Percentiles rank a stretch among this genome's conserved stretches.
Evolutionary conservation across 2,888 invertebrate species (phyloP).

Genomic region (Pachycephus smyrnensis): DNA sequence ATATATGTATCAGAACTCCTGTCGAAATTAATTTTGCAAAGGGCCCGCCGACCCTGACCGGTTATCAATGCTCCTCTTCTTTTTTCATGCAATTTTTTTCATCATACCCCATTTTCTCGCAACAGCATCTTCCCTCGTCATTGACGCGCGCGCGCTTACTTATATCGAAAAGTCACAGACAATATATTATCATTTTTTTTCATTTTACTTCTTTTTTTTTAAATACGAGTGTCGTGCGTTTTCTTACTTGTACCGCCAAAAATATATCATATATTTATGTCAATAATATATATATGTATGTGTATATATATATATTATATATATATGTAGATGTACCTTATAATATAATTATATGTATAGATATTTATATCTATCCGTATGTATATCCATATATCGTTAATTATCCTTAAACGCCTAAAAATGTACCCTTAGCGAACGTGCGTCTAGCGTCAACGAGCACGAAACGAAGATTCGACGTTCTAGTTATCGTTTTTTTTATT

Average conservation of each 20-base stretch:
- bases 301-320: constrained; percentile 27
- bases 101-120: neutral
- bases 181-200: constrained; percentile 42
- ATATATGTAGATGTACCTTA: constrained; percentile 26
- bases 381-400: constrained; percentile 8
- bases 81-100: too few species aligned
- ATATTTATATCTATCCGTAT: constrained; percentile 17
- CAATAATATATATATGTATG: constrained; percentile 27
- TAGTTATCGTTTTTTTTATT: constrained; percentile 14
- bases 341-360: constrained; percentile 21
- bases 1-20: constrained; percentile 27
- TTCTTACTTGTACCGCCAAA: constrained; percentile 52
- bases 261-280: constrained; percentile 46
- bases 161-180: constrained; percentile 57
- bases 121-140: neutral
- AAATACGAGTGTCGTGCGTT: constrained; percentile 41
- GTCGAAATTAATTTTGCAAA: constrained; percentile 11
- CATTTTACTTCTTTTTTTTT: constrained; percentile 6
- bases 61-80: neutral
- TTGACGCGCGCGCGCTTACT: neutral
- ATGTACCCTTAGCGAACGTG: constrained; percentile 10
- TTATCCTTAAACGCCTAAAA: neutral
- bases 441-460: neutral
- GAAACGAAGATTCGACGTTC: neutral
- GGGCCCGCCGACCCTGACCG: neutral